Base-by-base conservation (phyloP, 1,140 invertebrate genomes). In the Lepidurus arcticus region DNA sequence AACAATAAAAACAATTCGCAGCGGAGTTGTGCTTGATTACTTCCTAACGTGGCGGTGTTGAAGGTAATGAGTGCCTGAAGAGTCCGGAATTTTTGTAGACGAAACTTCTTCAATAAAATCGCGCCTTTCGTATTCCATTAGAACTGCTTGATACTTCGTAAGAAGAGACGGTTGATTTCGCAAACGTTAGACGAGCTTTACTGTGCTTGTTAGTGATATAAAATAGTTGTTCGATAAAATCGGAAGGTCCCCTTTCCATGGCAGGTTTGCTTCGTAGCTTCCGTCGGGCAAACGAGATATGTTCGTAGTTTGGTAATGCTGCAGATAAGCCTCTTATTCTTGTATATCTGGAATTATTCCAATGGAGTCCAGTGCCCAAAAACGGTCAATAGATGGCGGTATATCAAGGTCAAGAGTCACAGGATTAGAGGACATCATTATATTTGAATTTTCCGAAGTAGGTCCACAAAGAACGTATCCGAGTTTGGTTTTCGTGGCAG, bases 381-480 rank as follows among this genome's bases (percentile, higher is more conserved):
- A 44, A n/a, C 42, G 42, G 9, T 76, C 24, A 42, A 76, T 44
- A 44, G 3, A 42, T 26, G n/a, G n/a, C 42, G n/a, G n/a, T 7
- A n/a, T n/a, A 11, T 42, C 7, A 21, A 42, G 42, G 7, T 42
- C 75, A 42, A 76, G 45, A 2, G 45, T 76, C 16, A 76, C 1
- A n/a, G 5, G 42, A 44, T n/a, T 44, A n/a, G 75, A 42, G n/a
- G 16, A 26, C n/a, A 16, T 16, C 16, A 16, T 42, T n/a, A 26
- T 43, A n/a, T 42, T 42, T 9, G 16, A 21, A 16, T 42, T 42
- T n/a, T 76, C 42, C 75, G 75, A 24, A 44, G 44, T 42, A 43
- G 75, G 75, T n/a, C 75, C 75, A 9, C 16, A 76, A 42, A 76
- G 75, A 76, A 76, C 16, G 42, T 76, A 76, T n/a, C 75, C 75